These are phyloP conservation scores for Sinocyclocheilus anophthalmus DNA, from an alignment of 2,113 vertebrate genomes.

Conservation along the genomic window DNA sequence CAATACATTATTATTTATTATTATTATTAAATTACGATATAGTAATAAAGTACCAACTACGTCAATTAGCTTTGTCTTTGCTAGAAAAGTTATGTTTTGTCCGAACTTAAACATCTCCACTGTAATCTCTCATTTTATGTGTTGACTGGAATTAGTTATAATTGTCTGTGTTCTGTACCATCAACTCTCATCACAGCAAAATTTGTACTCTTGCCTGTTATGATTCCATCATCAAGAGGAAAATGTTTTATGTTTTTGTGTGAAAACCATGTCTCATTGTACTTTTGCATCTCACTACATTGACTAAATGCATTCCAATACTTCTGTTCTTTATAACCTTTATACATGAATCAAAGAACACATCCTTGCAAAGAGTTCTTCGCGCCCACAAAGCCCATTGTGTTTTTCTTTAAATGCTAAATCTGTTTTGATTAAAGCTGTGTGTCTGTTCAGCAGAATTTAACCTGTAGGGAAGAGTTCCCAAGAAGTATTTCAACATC, in stretches of 20 bases:
- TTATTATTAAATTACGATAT: too few species aligned
- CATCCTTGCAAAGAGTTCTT: background rate
- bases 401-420: background rate
- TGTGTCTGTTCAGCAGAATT: background rate
- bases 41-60: too few species aligned
- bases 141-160: slow-evolving; percentile 16
- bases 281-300: background rate
- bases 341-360: background rate
- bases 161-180: slow-evolving; percentile 40
- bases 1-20: too few species aligned
- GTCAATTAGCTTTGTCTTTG: background rate
- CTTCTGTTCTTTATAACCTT: background rate
- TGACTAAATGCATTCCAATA: background rate
- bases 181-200: background rate
- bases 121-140: slow-evolving; percentile 36
- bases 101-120: background rate
- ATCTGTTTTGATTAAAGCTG: background rate
- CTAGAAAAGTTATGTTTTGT: background rate
- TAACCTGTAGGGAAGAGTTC: too few species aligned
- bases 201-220: background rate
- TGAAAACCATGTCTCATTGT: background rate
- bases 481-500: too few species aligned
- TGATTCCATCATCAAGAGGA: background rate
- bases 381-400: background rate
- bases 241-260: background rate